Conservation (phyloP, 1,140 invertebrate genomes). For the Diploscapter pachys region DNA sequence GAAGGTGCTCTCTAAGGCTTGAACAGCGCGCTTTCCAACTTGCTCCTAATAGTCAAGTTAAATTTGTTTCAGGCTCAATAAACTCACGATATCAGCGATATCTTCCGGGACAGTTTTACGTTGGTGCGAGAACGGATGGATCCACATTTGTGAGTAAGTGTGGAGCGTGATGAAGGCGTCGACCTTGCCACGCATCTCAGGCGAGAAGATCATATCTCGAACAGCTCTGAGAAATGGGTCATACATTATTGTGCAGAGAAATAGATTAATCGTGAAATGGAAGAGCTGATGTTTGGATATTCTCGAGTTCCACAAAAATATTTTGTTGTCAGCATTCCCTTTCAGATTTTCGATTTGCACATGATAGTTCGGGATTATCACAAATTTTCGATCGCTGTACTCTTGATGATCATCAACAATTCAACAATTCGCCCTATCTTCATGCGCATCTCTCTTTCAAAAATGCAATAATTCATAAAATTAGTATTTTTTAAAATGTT, state of each 20-base stretch:
- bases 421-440: too few relatives aligned
- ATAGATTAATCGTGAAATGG: too few relatives aligned
- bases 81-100: constrained; percentile 50
- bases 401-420: too few relatives aligned
- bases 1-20: constrained; percentile 51
- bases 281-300: too few relatives aligned
- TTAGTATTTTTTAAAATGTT: too few relatives aligned
- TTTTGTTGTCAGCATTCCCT: too few relatives aligned
- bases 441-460: too few relatives aligned
- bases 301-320: too few relatives aligned
- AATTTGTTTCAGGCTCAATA: background rate
- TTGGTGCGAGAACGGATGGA: constrained; percentile 56
- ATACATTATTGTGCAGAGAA: too few relatives aligned
- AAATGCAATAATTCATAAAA: too few relatives aligned
- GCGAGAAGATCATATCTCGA: constrained; percentile 54
- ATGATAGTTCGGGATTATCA: constrained; percentile 23
- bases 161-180: constrained; percentile 58
- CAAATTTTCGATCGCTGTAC: background rate
- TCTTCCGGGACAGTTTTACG: constrained; percentile 50
- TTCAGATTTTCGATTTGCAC: background rate
- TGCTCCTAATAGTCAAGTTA: constrained; percentile 36
- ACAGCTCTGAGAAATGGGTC: constrained; percentile 37
- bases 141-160: constrained; percentile 59
- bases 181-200: constrained; percentile 53
- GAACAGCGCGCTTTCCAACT: constrained; percentile 48